phyloP scores from a whole-genome alignment of 1,140 invertebrate species.

The Phthorimaea operculella region DNA sequence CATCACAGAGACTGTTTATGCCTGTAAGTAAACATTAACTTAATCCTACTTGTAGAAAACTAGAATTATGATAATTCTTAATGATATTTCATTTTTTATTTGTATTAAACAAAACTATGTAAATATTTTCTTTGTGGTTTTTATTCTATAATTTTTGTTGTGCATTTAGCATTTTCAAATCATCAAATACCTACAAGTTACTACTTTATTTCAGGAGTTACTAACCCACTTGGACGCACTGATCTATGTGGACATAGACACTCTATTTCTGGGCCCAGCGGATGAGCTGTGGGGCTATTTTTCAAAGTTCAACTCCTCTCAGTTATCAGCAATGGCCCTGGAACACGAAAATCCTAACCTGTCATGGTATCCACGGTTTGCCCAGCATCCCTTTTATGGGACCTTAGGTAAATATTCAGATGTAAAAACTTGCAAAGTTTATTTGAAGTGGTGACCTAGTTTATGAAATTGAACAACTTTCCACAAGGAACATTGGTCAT shows the following conservation, averaged over 20 bases:
- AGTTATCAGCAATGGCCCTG: constrained; percentile 87
- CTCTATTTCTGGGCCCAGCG: constrained; percentile 85
- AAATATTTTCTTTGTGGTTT: neutral
- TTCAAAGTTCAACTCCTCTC: constrained; percentile 83
- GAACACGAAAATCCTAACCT: constrained; percentile 92
- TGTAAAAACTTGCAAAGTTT: no score
- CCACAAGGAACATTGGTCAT: no score
- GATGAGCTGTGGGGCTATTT: constrained; percentile 88
- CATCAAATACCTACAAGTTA: no score
- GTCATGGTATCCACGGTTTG: constrained; percentile 97
- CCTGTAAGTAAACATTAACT: constrained; percentile 73
- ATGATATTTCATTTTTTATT: no score
- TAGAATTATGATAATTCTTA: neutral
- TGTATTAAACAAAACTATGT: neutral
- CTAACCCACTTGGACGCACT: constrained; percentile 84
- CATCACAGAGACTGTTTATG: constrained; percentile 90
- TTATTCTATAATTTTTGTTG: neutral
- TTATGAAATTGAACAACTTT: no score
- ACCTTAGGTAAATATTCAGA: constrained; percentile 72
- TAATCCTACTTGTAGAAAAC: neutral
- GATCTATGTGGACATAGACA: constrained; percentile 95
- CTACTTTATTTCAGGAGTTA: constrained; percentile 73
- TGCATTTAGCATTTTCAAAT: no score
- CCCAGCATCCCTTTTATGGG: constrained; percentile 94
- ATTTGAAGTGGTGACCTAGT: no score